Evolutionary conservation across 1,140 invertebrate species (phyloP), one percentile per base, ranked within the genome.

Genomic region (Pogonus chalceus): DNA sequence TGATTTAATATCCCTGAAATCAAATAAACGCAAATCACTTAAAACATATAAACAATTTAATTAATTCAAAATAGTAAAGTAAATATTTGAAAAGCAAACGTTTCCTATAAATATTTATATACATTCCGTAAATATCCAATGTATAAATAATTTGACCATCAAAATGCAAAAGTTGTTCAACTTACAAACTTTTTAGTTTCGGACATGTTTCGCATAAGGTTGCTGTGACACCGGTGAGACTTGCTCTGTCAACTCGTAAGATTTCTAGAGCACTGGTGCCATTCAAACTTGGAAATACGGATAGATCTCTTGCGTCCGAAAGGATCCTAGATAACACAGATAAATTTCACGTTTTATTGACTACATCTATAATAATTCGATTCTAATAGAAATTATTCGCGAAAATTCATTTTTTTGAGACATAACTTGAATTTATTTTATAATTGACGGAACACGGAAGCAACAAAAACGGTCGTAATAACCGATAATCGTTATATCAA

Each of bases 111-210:
- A 50, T 50, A 47, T 47, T n/a, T 12, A 47, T 47, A 47, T 47
- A 20, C 20, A 12, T 12, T n/a, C 20, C 2, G 20, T 47, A 21
- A 1, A 21, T 47, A 47, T 18, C 4, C 20, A n/a, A 21, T n/a
- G n/a, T n/a, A n/a, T n/a, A n/a, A n/a, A n/a, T n/a, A n/a, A n/a
- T n/a, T n/a, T n/a, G n/a, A n/a, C n/a, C n/a, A n/a, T n/a, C n/a
- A n/a, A n/a, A n/a, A n/a, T n/a, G n/a, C n/a, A n/a, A n/a, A n/a
- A n/a, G n/a, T n/a, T n/a, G 9, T 22, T 2, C 43, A 64, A 86
- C 91, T 83, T 73, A 96, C 92, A 96, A 72, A 66, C 85, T 90
- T 69, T 85, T 86, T 26, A 96, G 79, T 65, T 79, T 80, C 50
- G 87, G 87, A 61, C 85, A 82, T 55, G 83, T 80, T 20, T 64